These are phyloP conservation scores for Antechinus stuartii DNA, from an alignment of 2,113 vertebrate genomes.

Conservation along the genomic window DNA sequence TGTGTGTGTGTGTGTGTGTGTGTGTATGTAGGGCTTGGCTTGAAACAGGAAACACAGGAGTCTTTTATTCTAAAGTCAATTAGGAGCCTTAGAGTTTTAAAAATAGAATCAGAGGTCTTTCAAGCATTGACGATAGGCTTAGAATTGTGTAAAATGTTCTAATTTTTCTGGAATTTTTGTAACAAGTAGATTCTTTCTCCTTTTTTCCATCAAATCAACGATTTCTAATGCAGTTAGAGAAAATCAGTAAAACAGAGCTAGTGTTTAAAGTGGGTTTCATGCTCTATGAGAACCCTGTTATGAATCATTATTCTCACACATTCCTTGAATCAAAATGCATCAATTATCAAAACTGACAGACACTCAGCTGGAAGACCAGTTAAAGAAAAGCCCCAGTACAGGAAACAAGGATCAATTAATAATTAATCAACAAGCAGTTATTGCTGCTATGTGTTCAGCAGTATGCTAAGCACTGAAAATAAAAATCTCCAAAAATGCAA, in stretches of 20 bases:
- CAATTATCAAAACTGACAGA: neutral
- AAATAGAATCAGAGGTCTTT: neutral
- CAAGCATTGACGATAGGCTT: neutral
- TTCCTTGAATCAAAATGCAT: neutral
- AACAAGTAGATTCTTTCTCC: neutral
- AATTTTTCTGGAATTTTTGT: neutral
- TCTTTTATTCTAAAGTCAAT: conserved; percentile 1
- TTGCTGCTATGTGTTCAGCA: neutral
- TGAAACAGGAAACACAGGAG: neutral
- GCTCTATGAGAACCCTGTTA: neutral
- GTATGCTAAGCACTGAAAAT: neutral
- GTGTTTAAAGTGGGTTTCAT: neutral
- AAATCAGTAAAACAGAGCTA: neutral
- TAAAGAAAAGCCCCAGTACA: neutral
- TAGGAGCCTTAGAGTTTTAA: neutral
- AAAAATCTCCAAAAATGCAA: neutral
- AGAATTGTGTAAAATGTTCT: neutral
- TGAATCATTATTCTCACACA: neutral
- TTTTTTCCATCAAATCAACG: neutral
- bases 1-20: neutral
- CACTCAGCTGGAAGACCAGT: neutral
- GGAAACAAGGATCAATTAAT: neutral
- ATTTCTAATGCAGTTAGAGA: neutral
- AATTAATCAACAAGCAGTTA: neutral
- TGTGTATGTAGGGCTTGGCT: neutral